Base-by-base conservation (phyloP, 2,888 invertebrate species). In the Agriopis aurantiaria region DNA sequence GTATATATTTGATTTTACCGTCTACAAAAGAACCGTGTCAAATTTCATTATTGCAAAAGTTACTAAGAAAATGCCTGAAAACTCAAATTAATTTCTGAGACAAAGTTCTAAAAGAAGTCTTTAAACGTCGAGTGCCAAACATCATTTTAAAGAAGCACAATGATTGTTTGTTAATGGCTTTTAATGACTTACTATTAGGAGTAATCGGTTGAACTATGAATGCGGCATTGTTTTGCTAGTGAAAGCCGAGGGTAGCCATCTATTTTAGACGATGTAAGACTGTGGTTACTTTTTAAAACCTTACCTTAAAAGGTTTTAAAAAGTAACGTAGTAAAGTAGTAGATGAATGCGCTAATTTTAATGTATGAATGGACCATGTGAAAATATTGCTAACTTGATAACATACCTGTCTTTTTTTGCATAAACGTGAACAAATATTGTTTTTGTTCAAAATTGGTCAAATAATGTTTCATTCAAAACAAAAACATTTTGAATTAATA, bases 161-260 rank as follows among this genome's bases (percentile, higher is more conserved):
- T 75, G 65, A 73, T 76, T 80, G 76, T 78, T 80, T 75, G 71
- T 76, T 73, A 75, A 78, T 77, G 64, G 64, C 57, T 63, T 66
- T 65, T 78, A 78, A 76, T 75, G 76, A 71, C 68, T 75, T 65
- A 65, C 72, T 74, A 75, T 75, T 78, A 76, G 65, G 74, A 78
- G 73, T 76, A 84, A 79, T 78, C 77, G 74, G 59, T 76, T 78
- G 73, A 78, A 84, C 89, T 90, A 89, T 89, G 85, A 87, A 80
- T 89, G 78, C 76, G 87, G 87, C 86, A 81, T 87, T 80, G 82
- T 88, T 88, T 84, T 86, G 85, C 84, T 82, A 91, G 93, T 92
- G 93, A 93, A 93, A 93, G 93, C 92, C 5, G 43, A 90, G 91
- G 92, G 91, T 92, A 85, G 85, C 88, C 89, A 91, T 91, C 91